Evolutionary conservation across 2,888 invertebrate genomes (phyloP).

Genomic region (Aphelenchoides bicaudatus): DNA sequence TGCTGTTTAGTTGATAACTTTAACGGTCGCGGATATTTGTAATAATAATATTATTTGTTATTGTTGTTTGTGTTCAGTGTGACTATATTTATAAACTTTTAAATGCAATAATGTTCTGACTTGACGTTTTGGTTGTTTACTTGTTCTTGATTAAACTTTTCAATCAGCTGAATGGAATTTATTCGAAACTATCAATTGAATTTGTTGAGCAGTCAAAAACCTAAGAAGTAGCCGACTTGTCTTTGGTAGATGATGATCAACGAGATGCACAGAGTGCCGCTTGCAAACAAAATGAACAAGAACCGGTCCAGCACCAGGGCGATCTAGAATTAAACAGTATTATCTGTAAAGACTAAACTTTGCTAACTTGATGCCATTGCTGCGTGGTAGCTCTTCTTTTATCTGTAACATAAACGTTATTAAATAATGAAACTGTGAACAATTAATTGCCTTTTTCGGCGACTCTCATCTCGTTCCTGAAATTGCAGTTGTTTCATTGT

Average conservation of each 20-base stretch:
- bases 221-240: constrained; percentile 34
- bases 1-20: too few relatives aligned
- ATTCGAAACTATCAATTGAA: neutral
- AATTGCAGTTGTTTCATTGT: too few relatives aligned
- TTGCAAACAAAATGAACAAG: constrained; percentile 64
- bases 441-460: too few relatives aligned
- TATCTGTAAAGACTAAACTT: constrained; percentile 58
- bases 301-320: constrained; percentile 76
- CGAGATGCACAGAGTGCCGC: constrained; percentile 62
- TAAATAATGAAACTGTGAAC: too few relatives aligned
- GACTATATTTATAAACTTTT: too few relatives aligned
- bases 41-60: too few relatives aligned
- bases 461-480: constrained; percentile 67
- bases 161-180: neutral
- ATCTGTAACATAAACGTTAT: too few relatives aligned
- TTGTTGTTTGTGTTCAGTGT: too few relatives aligned
- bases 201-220: constrained; percentile 14
- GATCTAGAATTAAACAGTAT: constrained; percentile 63
- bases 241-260: constrained; percentile 57
- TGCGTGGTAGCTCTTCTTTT: constrained; percentile 74
- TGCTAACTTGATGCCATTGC: constrained; percentile 80
- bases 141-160: too few relatives aligned
- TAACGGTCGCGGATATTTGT: too few relatives aligned
- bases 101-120: too few relatives aligned
- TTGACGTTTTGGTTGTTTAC: too few relatives aligned